Evolutionary conservation across 2,797 vertebrate genomes (phyloP).

Genomic region (Gymnocypris eckloni): DNA sequence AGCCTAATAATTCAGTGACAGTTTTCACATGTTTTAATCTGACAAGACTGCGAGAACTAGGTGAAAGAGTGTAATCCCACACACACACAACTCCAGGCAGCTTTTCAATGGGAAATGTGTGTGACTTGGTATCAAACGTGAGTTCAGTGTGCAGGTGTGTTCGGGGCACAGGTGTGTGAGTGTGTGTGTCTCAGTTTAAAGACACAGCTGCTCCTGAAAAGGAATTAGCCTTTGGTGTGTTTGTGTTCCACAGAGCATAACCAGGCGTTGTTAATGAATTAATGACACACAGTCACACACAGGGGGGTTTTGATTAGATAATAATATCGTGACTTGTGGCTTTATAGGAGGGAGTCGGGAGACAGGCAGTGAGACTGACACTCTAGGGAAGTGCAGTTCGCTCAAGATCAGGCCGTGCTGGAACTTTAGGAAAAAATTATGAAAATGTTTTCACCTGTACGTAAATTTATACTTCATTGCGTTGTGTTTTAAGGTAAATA

Average conservation of each 20-base stretch:
- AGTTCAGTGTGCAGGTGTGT: slow-evolving; percentile 26
- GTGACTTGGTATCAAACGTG: background rate
- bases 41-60: background rate
- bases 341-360: slow-evolving; percentile 38
- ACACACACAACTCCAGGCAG: slow-evolving; percentile 14
- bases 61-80: background rate
- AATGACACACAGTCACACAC: slow-evolving; percentile 52
- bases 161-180: background rate
- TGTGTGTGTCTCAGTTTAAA: slow-evolving; percentile 10
- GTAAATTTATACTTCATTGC: background rate
- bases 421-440: background rate
- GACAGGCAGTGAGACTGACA: slow-evolving; percentile 5
- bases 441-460: background rate
- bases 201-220: slow-evolving; percentile 26
- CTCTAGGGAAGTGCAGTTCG: slow-evolving; percentile 15
- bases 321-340: slow-evolving; percentile 46
- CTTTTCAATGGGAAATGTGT: slow-evolving; percentile 8
- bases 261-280: slow-evolving; percentile 62
- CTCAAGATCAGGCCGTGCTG: slow-evolving; percentile 3
- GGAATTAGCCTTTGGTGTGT: background rate
- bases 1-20: background rate
- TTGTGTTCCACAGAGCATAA: slow-evolving; percentile 53
- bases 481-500: background rate
- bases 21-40: slow-evolving; percentile 16
- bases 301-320: slow-evolving; percentile 59